Evolutionary conservation across 2,888 invertebrate genomes (phyloP).

Genomic region (Athripsodes cinereus): DNA sequence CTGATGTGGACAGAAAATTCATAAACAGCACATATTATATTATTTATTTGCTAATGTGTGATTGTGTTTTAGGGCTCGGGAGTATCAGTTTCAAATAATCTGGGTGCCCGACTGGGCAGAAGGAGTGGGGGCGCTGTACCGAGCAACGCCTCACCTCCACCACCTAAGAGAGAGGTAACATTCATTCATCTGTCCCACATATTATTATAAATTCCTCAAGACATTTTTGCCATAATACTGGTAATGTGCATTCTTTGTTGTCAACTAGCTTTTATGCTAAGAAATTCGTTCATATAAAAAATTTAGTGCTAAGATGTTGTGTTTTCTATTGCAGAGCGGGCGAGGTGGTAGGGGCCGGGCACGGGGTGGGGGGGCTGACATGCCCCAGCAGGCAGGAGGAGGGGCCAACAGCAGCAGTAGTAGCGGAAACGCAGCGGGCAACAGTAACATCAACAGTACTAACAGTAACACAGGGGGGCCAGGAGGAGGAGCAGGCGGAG

Average conservation of each 20-base stretch:
- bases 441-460: not conserved
- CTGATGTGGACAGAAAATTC: too few species aligned
- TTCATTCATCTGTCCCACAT: too few species aligned
- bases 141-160: conserved; percentile 48
- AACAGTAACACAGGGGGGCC: not conserved
- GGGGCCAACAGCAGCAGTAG: not conserved
- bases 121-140: conserved; percentile 48
- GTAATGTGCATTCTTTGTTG: too few species aligned
- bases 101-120: conserved; percentile 52
- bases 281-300: too few species aligned
- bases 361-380: conserved; percentile 48
- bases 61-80: not conserved
- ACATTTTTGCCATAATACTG: too few species aligned
- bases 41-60: too few species aligned
- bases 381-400: conserved; percentile 41
- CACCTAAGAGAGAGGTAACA: conserved; percentile 47
- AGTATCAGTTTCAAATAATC: conserved; percentile 35
- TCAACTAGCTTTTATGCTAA: too few species aligned
- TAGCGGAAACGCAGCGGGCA: not conserved
- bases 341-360: conserved; percentile 41
- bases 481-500: too few species aligned
- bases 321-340: not conserved
- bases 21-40: too few species aligned
- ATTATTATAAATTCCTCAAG: too few species aligned
- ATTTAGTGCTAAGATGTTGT: not conserved